Conservation (phyloP, 1,140 invertebrate species). For the Dendrolimus kikuchii region DNA sequence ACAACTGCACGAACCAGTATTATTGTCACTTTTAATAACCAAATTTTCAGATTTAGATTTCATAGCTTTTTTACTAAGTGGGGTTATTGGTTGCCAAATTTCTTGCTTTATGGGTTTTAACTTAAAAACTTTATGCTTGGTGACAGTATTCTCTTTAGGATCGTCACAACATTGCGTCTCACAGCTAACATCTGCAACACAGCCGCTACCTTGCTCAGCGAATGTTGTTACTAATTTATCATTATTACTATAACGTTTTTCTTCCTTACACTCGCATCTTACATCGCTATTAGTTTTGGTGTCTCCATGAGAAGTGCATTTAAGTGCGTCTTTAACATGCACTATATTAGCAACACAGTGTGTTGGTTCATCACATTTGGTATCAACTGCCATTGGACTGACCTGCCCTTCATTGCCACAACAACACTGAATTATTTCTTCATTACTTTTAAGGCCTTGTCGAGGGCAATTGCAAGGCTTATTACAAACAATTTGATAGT, state of each 20-base stretch:
- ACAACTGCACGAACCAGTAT: not conserved
- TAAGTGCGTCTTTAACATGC: too few relatives aligned
- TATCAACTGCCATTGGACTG: too few relatives aligned
- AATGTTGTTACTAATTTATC: constrained; percentile 37
- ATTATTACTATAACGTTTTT: constrained; percentile 4
- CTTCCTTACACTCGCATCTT: constrained; percentile 20
- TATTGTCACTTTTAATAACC: not conserved
- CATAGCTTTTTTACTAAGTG: constrained; percentile 1
- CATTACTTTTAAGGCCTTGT: not conserved
- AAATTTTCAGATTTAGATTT: constrained; percentile 3
- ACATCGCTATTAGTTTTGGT: constrained; percentile 10
- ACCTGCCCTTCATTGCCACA: not conserved
- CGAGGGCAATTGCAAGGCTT: constrained; percentile 18
- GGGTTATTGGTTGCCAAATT: constrained; percentile 8
- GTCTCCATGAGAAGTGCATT: not conserved
- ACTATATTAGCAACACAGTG: too few relatives aligned
- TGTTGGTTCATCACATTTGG: too few relatives aligned
- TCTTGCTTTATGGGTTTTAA: constrained; percentile 5
- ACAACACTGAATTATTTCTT: constrained; percentile 4
- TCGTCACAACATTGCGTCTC: constrained; percentile 25
- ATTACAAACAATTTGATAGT: constrained; percentile 14
- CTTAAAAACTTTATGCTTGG: not conserved
- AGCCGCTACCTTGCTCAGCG: constrained; percentile 18
- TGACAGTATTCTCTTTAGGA: not conserved
- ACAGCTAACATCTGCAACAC: constrained; percentile 7